These are phyloP conservation scores for Tyto alba DNA, from an alignment of 2,113 vertebrate genomes.

Conservation along the genomic window DNA sequence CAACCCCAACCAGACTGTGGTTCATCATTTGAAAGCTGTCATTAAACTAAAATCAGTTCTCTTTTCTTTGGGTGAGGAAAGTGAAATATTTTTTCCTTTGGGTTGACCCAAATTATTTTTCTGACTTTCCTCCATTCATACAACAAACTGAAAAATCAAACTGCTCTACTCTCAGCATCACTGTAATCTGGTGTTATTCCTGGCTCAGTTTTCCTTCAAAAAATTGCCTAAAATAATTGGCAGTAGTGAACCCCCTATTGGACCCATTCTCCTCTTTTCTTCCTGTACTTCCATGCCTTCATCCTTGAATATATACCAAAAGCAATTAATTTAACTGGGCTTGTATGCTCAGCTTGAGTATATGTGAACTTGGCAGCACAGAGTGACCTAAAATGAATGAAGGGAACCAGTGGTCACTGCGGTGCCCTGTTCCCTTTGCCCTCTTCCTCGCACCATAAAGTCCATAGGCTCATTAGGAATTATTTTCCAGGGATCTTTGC, in stretches of 20 bases:
- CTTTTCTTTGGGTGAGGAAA: background rate
- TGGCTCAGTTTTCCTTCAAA: background rate
- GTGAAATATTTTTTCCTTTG: background rate
- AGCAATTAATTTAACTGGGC: background rate
- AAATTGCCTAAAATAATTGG: background rate
- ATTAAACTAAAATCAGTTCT: background rate
- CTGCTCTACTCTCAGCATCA: background rate
- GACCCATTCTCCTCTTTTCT: background rate
- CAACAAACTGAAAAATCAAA: background rate
- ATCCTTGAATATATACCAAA: rapidly evolving
- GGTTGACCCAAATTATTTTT: background rate
- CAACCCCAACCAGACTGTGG: background rate
- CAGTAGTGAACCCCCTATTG: background rate
- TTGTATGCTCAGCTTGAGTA: background rate
- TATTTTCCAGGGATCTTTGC: background rate
- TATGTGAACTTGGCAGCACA: rapidly evolving
- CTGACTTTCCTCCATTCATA: background rate
- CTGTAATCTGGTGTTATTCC: background rate
- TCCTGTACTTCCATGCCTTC: background rate
- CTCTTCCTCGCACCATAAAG: background rate
- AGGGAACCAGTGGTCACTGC: rapidly evolving
- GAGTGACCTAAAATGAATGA: background rate
- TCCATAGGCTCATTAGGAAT: background rate
- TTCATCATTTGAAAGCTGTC: background rate
- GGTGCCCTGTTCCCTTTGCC: background rate